Conservation (phyloP, 1,140 invertebrate genomes). For the Penaeus indicus region DNA sequence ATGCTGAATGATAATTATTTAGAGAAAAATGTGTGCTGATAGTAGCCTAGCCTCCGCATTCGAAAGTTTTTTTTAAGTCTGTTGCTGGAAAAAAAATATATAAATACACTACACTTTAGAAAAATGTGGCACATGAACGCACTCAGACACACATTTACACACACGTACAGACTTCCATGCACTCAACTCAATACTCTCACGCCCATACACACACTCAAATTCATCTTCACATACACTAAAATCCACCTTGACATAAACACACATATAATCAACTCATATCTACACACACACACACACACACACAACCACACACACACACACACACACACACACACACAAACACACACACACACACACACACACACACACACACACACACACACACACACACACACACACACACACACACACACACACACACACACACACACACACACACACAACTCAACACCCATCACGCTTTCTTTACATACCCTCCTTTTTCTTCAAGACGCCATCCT, state of each 20-base stretch:
- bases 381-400: conserved; percentile 11
- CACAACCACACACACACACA: too few species aligned
- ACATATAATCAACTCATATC: conserved; percentile 34
- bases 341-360: background rate
- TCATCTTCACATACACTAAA: background rate
- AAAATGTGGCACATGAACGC: too few species aligned
- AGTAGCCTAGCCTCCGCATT: too few species aligned
- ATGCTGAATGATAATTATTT: too few species aligned
- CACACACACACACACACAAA: too few species aligned
- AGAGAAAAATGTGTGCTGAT: too few species aligned
- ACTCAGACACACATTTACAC: too few species aligned
- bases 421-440: background rate
- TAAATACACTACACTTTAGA: too few species aligned
- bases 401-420: conserved; percentile 31
- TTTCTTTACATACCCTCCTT: conserved; percentile 5
- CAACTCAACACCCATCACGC: background rate
- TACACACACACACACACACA: conserved; percentile 11
- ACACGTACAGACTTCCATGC: too few species aligned
- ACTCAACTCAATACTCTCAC: background rate
- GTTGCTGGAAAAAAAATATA: too few species aligned
- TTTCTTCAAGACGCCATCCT: background rate
- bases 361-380: conserved; percentile 27
- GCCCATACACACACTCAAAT: background rate
- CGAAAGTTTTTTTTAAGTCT: too few species aligned
- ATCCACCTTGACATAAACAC: conserved; percentile 24